Evolutionary conservation across 2,113 vertebrate genomes (phyloP), one percentile per base, ranked within the genome.

Genomic region (Carassius gibelio): DNA sequence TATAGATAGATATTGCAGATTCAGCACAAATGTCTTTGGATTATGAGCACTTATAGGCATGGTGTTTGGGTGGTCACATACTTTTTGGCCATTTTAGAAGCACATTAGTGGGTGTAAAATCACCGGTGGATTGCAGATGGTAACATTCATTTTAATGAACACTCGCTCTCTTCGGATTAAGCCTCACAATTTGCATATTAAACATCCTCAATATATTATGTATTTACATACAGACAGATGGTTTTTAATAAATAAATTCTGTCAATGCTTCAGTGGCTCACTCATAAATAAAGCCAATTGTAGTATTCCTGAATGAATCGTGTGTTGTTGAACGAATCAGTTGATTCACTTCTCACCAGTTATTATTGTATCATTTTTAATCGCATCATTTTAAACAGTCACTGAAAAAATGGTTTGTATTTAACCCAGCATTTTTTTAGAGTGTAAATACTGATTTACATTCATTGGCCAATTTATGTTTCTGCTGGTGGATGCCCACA

Each of bases 41-140:
- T 19, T 19, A 19, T 8, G 4, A 4, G 66, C 66, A 69, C 15
- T 10, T 38, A 19, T 8, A 38, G 57, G 17, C 34, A 71, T 69
- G 34, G 8, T 38, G 68, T 69, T 38, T 38, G 68, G 34, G 3
- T 69, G 30, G n/a, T 1, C 57, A 59, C 3, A 59, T 38, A 21
- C 34, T 3, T 38, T 30, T 38, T 71, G 17, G 19, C 9, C 36
- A 71, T n/a, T 55, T 55, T 55, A 26, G 42, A 68, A 52, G 5
- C 79, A 81, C 17, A 81, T 81, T 81, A 52, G 62, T 34, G 17
- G 62, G 42, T 52, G 62, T 81, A 81, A 81, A 81, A 81, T 50
- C 6, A 9, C 79, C 36, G 79, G 45, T n/a, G 45, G 79, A 23
- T 30, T 69, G 45, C 79, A 81, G 45, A 81, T 52, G 79, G 26